Evolutionary conservation across 1,140 invertebrate species (phyloP).

Genomic region (Calycopis cecrops): DNA sequence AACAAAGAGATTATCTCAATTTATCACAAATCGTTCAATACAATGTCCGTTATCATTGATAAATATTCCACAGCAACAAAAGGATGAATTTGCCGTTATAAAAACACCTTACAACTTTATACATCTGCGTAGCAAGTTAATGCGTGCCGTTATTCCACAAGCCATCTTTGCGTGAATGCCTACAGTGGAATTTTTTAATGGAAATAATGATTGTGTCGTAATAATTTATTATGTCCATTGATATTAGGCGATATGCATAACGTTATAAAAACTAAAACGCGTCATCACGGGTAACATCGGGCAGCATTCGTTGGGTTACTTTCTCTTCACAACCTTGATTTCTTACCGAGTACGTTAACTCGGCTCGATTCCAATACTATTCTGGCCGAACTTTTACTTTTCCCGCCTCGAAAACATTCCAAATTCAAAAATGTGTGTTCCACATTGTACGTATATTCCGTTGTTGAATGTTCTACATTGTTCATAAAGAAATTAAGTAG

Average conservation of each 20-base stretch:
- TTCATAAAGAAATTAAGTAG: too few relatives aligned
- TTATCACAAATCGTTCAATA: too few relatives aligned
- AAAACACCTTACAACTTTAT: too few relatives aligned
- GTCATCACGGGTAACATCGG: conserved; percentile 2
- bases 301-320: conserved; percentile 5
- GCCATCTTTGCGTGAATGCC: neutral
- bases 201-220: conserved; percentile 5
- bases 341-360: conserved; percentile 6
- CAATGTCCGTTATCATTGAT: too few relatives aligned
- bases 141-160: too few relatives aligned
- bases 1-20: too few relatives aligned
- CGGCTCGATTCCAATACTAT: neutral
- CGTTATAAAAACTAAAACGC: conserved; percentile 2
- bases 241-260: neutral
- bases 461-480: too few relatives aligned
- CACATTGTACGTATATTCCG: too few relatives aligned
- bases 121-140: too few relatives aligned
- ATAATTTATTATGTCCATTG: neutral
- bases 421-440: neutral
- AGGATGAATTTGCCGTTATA: too few relatives aligned
- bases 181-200: conserved; percentile 1
- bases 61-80: too few relatives aligned
- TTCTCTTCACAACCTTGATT: neutral
- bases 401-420: conserved; percentile 3
- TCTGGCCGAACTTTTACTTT: conserved; percentile 2